Evolutionary conservation across 2,888 invertebrate species (phyloP), one percentile per base, ranked within the genome.

Genomic region (Tenthredo distinguenda): DNA sequence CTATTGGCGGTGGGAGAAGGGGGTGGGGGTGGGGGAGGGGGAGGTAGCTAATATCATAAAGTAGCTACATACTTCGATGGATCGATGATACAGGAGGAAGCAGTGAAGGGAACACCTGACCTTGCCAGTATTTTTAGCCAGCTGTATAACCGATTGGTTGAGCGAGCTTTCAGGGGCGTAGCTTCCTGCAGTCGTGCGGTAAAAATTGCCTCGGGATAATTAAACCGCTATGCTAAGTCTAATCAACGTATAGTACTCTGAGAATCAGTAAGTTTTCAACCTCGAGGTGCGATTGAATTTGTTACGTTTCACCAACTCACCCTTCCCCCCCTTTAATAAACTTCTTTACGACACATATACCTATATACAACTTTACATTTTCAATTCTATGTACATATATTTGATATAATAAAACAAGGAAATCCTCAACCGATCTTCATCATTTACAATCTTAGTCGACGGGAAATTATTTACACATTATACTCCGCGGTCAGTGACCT

Each of bases 31-130:
- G 62, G 62, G 6, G 58, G 62, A 18, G 40, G 18, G 12, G 9
- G 26, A 26, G 43, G 37, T 43, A 34, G 58, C 34, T 81, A 58
- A 58, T 81, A 81, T 58, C 58, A 26, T 58, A 26, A 58, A 81
- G n/a, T 81, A 34, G 62, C 58, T 37, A 81, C 62, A 26, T 74
- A 83, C 31, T 77, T 37, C 58, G 62, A 50, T 62, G 81, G 81
- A 81, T 81, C 81, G 81, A 81, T 81, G 81, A 81, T 37, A 50
- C 31, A 81, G 40, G 58, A 40, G 81, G 62, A 62, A 50, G 79
- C 21, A 62, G 81, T 58, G 81, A 81, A 81, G 40, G 81, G 62
- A 81, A 81, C n/a, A 81, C 40, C 40, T 81, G 81, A 81, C 81
- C 81, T 81, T 81, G 81, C 0, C 15, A 5, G 37, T 81, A 50